Evolutionary conservation across 1,140 invertebrate genomes (phyloP).

Genomic region (Teleopsis dalmanni): DNA sequence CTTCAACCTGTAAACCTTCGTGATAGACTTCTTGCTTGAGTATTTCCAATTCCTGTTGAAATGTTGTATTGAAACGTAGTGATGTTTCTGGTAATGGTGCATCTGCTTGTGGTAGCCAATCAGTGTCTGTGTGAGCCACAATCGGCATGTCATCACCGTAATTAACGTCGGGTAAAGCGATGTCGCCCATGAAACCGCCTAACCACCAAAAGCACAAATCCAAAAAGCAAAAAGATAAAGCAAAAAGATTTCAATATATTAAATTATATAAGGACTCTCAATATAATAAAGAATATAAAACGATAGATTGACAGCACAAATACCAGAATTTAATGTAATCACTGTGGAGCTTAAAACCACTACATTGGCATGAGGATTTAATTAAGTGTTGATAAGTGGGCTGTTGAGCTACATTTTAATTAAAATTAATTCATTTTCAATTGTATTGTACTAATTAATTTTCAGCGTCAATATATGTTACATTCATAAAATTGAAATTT

Average conservation of each 20-base stretch:
- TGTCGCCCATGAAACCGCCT: constrained; percentile 74
- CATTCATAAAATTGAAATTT: too few relatives aligned
- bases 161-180: constrained; percentile 61
- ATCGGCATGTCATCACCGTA: constrained; percentile 20
- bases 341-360: too few relatives aligned
- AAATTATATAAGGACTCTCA: too few relatives aligned
- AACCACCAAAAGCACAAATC: constrained; percentile 13
- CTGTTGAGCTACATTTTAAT: too few relatives aligned
- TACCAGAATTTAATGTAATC: too few relatives aligned
- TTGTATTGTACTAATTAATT: too few relatives aligned
- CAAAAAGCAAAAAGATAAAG: background rate
- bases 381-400: too few relatives aligned
- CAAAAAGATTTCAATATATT: background rate
- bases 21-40: constrained; percentile 69
- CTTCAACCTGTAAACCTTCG: constrained; percentile 72
- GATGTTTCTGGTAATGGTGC: constrained; percentile 18
- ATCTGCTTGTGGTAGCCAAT: constrained; percentile 24
- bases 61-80: constrained; percentile 54
- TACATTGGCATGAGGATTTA: too few relatives aligned
- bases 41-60: constrained; percentile 65
- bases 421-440: too few relatives aligned
- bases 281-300: too few relatives aligned
- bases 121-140: constrained; percentile 25
- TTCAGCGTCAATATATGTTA: too few relatives aligned
- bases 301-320: too few relatives aligned